phyloP scores from a whole-genome alignment of 2,113 vertebrate genomes.

The Indri indri region DNA sequence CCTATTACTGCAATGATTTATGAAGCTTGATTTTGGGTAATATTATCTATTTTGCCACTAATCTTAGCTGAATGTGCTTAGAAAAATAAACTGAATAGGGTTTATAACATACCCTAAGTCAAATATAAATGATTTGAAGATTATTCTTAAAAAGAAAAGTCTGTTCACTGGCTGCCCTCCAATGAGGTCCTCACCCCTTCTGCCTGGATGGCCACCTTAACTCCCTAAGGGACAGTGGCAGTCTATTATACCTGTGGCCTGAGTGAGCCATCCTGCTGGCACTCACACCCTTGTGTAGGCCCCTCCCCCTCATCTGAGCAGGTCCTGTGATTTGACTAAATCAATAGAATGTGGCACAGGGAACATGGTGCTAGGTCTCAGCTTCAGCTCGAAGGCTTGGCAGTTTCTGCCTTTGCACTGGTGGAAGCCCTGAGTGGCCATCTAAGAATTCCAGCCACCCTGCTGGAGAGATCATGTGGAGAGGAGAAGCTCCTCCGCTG shows the following conservation, averaged over 20 bases:
- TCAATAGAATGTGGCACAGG: background rate
- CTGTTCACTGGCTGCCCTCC: background rate
- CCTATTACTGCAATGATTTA: background rate
- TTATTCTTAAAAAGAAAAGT: background rate
- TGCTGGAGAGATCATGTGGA: background rate
- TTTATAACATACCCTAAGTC: background rate
- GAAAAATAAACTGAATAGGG: background rate
- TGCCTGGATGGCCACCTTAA: too few species aligned
- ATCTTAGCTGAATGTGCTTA: background rate
- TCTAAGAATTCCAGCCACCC: background rate
- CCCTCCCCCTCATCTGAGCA: background rate
- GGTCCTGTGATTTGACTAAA: background rate
- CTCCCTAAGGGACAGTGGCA: background rate
- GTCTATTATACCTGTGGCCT: background rate
- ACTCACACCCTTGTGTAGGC: background rate
- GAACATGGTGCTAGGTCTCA: background rate
- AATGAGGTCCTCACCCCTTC: background rate
- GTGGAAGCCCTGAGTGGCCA: background rate
- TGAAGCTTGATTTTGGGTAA: background rate
- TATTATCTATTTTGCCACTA: background rate
- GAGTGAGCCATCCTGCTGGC: accelerated
- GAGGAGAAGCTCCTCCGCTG: too few species aligned
- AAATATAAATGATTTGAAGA: background rate
- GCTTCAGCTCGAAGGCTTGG: background rate
- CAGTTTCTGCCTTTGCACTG: background rate